Conservation (phyloP, 2,888 invertebrate species). For the Labia minor region DNA sequence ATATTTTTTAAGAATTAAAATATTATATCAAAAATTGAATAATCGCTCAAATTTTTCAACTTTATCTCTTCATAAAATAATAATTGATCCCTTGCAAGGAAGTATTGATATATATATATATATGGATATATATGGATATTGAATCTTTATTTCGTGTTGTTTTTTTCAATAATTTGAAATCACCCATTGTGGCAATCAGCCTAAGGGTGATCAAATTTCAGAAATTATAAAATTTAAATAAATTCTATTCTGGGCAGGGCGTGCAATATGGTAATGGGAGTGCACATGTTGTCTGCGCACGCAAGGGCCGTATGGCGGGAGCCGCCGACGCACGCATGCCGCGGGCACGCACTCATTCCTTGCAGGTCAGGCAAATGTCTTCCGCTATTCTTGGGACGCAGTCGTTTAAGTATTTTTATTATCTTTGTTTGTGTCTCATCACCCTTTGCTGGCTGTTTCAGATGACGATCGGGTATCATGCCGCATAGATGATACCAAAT, state of each 20-base stretch:
- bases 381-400: background rate
- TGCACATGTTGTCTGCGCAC: no score
- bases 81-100: no score
- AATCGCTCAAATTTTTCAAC: no score
- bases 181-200: background rate
- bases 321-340: background rate
- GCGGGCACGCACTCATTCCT: slow-evolving; percentile 4
- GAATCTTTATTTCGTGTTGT: background rate
- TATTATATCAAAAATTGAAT: no score
- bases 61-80: no score
- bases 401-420: background rate
- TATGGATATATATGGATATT: no score
- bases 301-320: background rate
- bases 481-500: no score
- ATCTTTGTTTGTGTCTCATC: no score
- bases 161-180: slow-evolving; percentile 1
- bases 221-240: slow-evolving; percentile 13
- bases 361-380: background rate
- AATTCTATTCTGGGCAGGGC: background rate
- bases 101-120: no score
- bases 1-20: no score
- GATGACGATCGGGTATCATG: no score
- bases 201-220: background rate
- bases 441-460: no score
- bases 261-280: background rate